These are phyloP conservation scores for Cheirogaleus medius DNA, from an alignment of 2,113 vertebrate species.

Conservation along the genomic window DNA sequence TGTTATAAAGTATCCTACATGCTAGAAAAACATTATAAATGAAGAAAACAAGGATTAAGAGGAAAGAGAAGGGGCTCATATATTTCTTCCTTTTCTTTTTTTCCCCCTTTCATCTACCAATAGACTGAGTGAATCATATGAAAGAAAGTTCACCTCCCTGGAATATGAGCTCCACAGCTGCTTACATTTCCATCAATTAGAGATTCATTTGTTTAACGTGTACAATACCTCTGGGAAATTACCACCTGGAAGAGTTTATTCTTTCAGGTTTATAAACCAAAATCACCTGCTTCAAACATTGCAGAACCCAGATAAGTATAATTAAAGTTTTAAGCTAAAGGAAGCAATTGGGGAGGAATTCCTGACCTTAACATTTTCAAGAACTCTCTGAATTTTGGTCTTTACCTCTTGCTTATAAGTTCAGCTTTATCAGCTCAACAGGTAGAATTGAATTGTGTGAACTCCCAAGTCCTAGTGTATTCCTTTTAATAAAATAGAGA, in stretches of 20 bases:
- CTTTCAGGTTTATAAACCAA: slow-evolving; percentile 9
- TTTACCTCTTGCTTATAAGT: background rate
- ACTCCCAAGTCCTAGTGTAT: background rate
- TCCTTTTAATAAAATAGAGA: background rate
- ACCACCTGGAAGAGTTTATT: background rate
- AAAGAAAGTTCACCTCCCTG: background rate
- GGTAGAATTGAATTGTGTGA: background rate
- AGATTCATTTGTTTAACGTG: slow-evolving; percentile 34
- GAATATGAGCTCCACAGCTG: background rate
- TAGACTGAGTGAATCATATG: background rate
- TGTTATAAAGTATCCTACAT: background rate
- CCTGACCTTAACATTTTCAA: background rate
- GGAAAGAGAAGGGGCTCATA: background rate
- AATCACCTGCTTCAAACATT: background rate
- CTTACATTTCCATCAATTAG: background rate
- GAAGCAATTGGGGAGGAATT: background rate
- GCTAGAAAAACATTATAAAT: background rate
- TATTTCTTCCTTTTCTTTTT: background rate
- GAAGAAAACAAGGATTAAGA: background rate
- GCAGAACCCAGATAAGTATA: background rate
- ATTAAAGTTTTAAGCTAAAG: slow-evolving; percentile 36
- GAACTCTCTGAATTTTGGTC: background rate
- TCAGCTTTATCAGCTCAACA: background rate
- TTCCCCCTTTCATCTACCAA: background rate
- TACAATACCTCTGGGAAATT: background rate